Percentiles rank a stretch among this genome's conserved stretches.
These are phyloP conservation scores for Scaptomyza polygonia DNA, from an alignment of 2,888 invertebrate species.

Conservation along the genomic window DNA sequence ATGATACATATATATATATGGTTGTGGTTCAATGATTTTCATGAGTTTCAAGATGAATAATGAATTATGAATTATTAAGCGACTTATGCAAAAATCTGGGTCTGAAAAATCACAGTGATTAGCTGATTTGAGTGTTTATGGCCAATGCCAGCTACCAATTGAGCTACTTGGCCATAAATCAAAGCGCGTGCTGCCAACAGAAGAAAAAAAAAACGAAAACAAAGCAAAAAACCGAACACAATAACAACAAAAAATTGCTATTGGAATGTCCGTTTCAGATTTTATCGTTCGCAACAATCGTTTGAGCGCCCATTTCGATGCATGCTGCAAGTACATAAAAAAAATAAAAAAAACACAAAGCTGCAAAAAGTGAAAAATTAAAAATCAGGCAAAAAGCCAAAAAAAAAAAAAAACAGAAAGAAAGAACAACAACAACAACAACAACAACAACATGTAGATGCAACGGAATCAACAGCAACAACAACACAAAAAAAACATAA, in stretches of 20 bases:
- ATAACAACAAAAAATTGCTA: constrained; percentile 5
- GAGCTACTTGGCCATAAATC: constrained; percentile 58
- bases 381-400: constrained; percentile 22
- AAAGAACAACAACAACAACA: background rate
- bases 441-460: constrained; percentile 17
- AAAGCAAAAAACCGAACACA: background rate
- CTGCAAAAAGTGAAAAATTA: constrained; percentile 18
- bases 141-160: constrained; percentile 41
- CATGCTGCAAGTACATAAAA: constrained; percentile 17
- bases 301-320: constrained; percentile 14
- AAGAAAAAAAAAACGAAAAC: constrained; percentile 3
- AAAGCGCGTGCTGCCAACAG: constrained; percentile 53
- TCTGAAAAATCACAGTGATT: constrained; percentile 66
- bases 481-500: constrained; percentile 31
- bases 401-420: constrained; percentile 17
- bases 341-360: too few species aligned
- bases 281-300: constrained; percentile 28
- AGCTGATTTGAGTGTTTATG: constrained; percentile 61
- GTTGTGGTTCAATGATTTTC: too few species aligned
- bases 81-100: constrained; percentile 68
- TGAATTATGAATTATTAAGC: constrained; percentile 74
- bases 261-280: constrained; percentile 21
- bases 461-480: constrained; percentile 2
- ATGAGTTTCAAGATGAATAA: too few species aligned
- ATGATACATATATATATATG: constrained; percentile 1